Base-by-base conservation (phyloP, 2,888 invertebrate species). In the Lobophora halterata region DNA sequence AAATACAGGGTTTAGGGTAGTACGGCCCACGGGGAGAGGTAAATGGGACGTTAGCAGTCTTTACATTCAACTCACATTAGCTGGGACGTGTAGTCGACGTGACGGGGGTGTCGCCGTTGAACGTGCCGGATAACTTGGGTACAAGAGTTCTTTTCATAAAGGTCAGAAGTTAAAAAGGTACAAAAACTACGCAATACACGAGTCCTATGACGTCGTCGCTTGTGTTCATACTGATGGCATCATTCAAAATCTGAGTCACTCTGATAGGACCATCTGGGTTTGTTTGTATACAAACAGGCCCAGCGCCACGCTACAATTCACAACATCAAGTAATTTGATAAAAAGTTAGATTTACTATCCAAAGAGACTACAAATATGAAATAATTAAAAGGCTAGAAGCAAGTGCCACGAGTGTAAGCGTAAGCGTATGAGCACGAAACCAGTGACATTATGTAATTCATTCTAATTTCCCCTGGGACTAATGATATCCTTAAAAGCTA, bases 391-490 rank as follows among this genome's bases (percentile, higher is more conserved):
- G 2, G 7, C n/a, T n/a, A 39, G 29, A 42, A 34, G 26, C 30
- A 26, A 34, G n/a, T n/a, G n/a, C n/a, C 37, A 29, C 30, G 29
- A 34, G n/a, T n/a, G n/a, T n/a, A n/a, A 34, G 19, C 47, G 29
- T 38, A 53, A 52, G 56, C 52, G 46, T 58, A 57, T n/a, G n/a
- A n/a, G n/a, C n/a, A 56, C 45, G n/a, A 50, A 43, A 51, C 46
- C 49, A 52, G 55, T 58, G 57, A 59, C 62, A 47, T 58, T 62
- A 58, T 62, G 67, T 72, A 76, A 77, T 75, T 74, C 68, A 65
- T 74, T 76, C 63, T 79, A 79, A 83, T 83, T 85, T 82, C 82
- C 81, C 83, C 30, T 36, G 75, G 61, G 80, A 49, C 68, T 72
- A 76, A 79, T 78, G 75, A 71, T 67, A 72, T 72, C 69, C 70